Evolutionary conservation across 2,888 invertebrate species (phyloP).

Genomic region (Orchesellides sinensis): DNA sequence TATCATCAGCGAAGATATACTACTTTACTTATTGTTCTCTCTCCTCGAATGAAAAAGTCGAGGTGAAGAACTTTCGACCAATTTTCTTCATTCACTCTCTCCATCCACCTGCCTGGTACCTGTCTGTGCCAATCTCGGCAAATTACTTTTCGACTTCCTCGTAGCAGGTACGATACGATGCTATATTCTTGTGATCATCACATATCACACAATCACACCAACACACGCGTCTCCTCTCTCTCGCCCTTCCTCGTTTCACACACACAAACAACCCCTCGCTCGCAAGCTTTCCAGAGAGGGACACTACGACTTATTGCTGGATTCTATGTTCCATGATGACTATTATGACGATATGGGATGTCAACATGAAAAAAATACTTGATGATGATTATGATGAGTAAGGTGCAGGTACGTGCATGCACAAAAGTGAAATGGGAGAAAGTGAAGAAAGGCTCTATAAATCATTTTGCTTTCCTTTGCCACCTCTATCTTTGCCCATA

Average conservation of each 20-base stretch:
- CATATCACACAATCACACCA: no score
- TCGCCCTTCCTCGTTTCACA: not conserved
- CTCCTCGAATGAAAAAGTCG: constrained; percentile 34
- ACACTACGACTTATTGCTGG: not conserved
- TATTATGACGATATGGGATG: no score
- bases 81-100: constrained; percentile 22
- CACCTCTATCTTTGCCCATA: not conserved
- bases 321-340: not conserved
- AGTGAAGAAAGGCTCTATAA: not conserved
- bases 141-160: constrained; percentile 54
- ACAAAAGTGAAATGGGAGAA: not conserved
- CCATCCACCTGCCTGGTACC: constrained; percentile 51
- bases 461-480: no score
- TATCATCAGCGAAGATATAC: not conserved
- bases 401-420: constrained; percentile 4
- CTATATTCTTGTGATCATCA: not conserved
- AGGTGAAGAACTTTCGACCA: constrained; percentile 63
- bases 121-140: constrained; percentile 66
- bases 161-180: constrained; percentile 46
- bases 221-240: no score
- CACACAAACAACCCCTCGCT: not conserved
- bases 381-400: constrained; percentile 5
- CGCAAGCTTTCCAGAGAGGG: not conserved
- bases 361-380: no score
- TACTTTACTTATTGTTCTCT: no score